Conservation (phyloP, 2,797 vertebrate genomes). For the Myotis daubentonii region DNA sequence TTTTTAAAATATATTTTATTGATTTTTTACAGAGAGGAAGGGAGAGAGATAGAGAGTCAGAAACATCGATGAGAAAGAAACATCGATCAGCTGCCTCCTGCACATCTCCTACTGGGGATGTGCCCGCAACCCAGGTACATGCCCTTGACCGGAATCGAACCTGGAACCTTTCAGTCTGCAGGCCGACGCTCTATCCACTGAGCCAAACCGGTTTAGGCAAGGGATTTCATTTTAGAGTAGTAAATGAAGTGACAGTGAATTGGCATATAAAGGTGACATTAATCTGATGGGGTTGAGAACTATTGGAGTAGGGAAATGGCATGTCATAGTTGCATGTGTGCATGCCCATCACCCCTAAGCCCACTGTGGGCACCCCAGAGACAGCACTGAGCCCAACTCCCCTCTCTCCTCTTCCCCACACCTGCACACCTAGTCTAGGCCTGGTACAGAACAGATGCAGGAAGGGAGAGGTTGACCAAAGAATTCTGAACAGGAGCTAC, state of each 20-base stretch:
- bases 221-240: constrained; percentile 32
- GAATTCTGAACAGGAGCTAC: neutral
- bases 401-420: neutral
- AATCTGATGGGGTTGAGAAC: neutral
- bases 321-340: neutral
- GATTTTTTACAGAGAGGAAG: too few relatives aligned
- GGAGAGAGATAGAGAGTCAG: too few relatives aligned
- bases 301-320: neutral
- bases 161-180: too few relatives aligned
- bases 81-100: too few relatives aligned
- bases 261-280: neutral
- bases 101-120: too few relatives aligned
- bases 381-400: neutral
- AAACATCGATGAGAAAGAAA: too few relatives aligned
- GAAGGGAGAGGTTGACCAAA: neutral
- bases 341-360: neutral
- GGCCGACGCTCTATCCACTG: too few relatives aligned
- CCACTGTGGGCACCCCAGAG: neutral
- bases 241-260: neutral
- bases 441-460: neutral
- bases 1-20: too few relatives aligned
- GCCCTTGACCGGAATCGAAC: too few relatives aligned
- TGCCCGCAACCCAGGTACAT: too few relatives aligned
- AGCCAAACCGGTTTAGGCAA: too few relatives aligned
- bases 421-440: neutral